phyloP scores from a whole-genome alignment of 2,888 invertebrate species.

The Nymphalis urticae region DNA sequence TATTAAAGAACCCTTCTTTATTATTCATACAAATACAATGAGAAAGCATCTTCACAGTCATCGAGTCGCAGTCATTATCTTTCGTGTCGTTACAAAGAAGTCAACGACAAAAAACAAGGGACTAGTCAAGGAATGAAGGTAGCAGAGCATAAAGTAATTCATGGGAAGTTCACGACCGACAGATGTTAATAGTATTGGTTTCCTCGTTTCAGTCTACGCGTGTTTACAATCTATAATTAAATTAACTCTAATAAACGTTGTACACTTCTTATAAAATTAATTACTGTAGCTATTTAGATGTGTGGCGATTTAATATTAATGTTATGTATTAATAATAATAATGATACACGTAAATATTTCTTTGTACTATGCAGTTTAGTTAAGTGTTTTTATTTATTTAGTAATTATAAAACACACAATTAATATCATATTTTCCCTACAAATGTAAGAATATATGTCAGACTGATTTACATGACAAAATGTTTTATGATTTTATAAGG shows the following conservation, averaged over 20 bases:
- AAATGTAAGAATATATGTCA: too few relatives aligned
- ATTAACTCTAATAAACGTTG: constrained; percentile 24
- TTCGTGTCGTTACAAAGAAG: constrained; percentile 32
- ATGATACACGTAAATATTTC: too few relatives aligned
- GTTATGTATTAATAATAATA: background rate
- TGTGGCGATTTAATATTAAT: background rate
- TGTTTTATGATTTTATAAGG: background rate
- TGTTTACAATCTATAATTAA: constrained; percentile 16
- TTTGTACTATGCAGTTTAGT: too few relatives aligned
- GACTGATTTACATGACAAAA: background rate
- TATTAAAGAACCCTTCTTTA: too few relatives aligned
- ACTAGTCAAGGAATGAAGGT: constrained; percentile 32
- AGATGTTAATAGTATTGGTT: constrained; percentile 21
- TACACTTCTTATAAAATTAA: constrained; percentile 16
- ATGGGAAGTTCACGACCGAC: constrained; percentile 27
- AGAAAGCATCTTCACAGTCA: constrained; percentile 18
- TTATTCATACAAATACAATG: constrained; percentile 5
- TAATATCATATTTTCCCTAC: too few relatives aligned
- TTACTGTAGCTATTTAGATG: constrained; percentile 17
- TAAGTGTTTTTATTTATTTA: too few relatives aligned
- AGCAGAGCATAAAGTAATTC: constrained; percentile 32
- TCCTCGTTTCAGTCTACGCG: constrained; percentile 4
- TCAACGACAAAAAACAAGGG: constrained; percentile 29
- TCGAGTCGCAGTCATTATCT: constrained; percentile 25
- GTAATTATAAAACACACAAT: too few relatives aligned